A percentile compares a stretch with the other conserved stretches of the same genome.
These are phyloP conservation scores for Tympanuchus pallidicinctus DNA, from an alignment of 2,113 vertebrate genomes.

Conservation along the genomic window DNA sequence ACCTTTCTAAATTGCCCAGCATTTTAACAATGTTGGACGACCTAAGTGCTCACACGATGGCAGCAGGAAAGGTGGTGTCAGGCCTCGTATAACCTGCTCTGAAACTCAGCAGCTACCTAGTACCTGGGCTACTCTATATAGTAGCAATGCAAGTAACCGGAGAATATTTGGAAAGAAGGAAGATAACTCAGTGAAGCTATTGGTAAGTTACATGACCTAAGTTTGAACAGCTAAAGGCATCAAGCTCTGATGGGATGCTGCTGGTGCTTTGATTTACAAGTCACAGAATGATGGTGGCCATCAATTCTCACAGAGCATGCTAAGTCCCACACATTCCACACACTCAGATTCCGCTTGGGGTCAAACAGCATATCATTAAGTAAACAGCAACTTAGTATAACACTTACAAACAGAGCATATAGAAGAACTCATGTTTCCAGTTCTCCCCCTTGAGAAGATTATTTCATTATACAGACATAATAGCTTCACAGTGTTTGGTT, in stretches of 20 bases:
- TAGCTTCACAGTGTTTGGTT: neutral
- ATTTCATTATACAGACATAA: neutral
- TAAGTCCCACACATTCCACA: neutral
- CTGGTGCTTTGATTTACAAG: conserved; percentile 3
- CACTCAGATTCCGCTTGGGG: neutral
- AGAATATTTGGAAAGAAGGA: neutral
- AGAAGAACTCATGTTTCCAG: neutral
- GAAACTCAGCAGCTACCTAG: neutral
- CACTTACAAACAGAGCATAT: neutral
- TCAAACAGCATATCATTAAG: neutral
- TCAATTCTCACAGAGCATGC: neutral
- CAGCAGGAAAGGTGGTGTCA: neutral
- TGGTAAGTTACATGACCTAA: neutral
- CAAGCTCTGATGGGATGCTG: neutral
- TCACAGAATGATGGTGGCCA: neutral
- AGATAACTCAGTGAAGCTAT: neutral
- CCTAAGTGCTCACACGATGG: neutral
- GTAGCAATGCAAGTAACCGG: neutral
- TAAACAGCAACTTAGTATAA: neutral
- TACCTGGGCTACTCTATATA: neutral
- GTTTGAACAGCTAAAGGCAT: neutral
- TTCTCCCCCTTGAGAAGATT: neutral
- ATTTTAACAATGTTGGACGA: neutral
- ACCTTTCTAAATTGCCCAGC: neutral
- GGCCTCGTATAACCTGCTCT: neutral